A percentile compares a stretch with the other conserved stretches of the same genome.
Evolutionary conservation across 2,888 invertebrate genomes (phyloP).

Genomic region (Galerucella calmariensis): DNA sequence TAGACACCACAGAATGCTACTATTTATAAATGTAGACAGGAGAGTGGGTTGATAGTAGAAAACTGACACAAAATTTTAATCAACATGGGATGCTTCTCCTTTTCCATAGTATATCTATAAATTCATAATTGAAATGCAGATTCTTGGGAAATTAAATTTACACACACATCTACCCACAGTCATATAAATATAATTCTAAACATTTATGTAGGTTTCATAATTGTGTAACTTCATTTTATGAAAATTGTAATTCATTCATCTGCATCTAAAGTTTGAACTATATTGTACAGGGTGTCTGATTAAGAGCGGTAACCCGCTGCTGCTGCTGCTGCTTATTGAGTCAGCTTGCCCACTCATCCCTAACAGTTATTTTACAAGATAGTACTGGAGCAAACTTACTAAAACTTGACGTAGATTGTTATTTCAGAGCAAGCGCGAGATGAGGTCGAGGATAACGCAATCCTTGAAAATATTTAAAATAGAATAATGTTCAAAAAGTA

Average conservation of each 20-base stretch:
- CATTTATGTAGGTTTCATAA: not conserved
- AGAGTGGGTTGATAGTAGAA: too few species aligned
- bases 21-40: too few species aligned
- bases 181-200: not conserved
- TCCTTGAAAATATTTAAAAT: not conserved
- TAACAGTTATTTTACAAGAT: too few species aligned
- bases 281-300: not conserved
- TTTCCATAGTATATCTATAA: not conserved
- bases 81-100: not conserved
- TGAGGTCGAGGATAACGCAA: not conserved
- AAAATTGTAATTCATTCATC: not conserved
- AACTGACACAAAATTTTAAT: too few species aligned
- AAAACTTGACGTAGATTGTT: too few species aligned
- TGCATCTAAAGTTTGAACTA: not conserved
- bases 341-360: too few species aligned
- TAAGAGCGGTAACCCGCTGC: too few species aligned
- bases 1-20: not conserved
- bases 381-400: too few species aligned
- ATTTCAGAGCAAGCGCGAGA: not conserved
- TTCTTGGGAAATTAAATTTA: not conserved
- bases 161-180: conserved; percentile 1
- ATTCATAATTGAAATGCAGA: not conserved
- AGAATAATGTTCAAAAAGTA: not conserved
- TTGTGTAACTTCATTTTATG: not conserved
- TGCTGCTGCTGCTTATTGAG: too few species aligned